Base-by-base conservation (phyloP, 2,113 vertebrate genomes). In the Tychaedon coryphoeus region DNA sequence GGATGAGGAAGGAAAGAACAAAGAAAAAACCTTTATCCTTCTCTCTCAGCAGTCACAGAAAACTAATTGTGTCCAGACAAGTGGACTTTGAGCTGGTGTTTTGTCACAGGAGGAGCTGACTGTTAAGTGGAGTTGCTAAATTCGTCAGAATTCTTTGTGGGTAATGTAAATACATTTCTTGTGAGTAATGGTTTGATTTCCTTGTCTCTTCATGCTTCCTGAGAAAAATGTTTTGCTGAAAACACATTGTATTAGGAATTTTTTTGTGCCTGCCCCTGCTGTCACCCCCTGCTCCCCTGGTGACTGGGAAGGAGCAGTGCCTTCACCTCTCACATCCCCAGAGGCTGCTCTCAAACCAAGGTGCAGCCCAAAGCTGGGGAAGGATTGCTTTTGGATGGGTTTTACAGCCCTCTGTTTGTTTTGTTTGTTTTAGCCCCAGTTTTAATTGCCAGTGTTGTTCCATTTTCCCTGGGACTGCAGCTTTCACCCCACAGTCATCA, bases 191-290 rank as follows among this genome's bases (percentile, higher is more conserved):
- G 3, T 15, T 86, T 25, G 8, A 20, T 88, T 90, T 96, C 92
- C 90, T 81, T 40, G 90, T 84, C 86, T 90, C 86, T 88, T 60
- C 36, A 24, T 74, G 56, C 69, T 93, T 97, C 92, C 94, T 90
- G 88, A 86, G 84, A 57, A 66, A 58, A 54, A 76, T 23, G 20
- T 67, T 86, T 92, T 78, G 65, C 76, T 47, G 57, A 38, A 84
- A 71, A 56, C n/a, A 28, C 34, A 47, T 51, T 81, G 43, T 66
- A 64, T 85, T 25, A 24, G 16, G 51, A 2, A 9, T 51, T n/a
- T n/a, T 53, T 72, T 56, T 26, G 53, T 56, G 43, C 43, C 34
- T 92, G 51, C 11, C 62, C 45, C 82, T 79, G 58, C 83, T 76
- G 64, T 89, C 3, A 1, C 47, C 28, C 38, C 12, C 60, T 2